Conservation (phyloP, 1,140 invertebrate genomes). For the Yoshiicerus persimilis region DNA sequence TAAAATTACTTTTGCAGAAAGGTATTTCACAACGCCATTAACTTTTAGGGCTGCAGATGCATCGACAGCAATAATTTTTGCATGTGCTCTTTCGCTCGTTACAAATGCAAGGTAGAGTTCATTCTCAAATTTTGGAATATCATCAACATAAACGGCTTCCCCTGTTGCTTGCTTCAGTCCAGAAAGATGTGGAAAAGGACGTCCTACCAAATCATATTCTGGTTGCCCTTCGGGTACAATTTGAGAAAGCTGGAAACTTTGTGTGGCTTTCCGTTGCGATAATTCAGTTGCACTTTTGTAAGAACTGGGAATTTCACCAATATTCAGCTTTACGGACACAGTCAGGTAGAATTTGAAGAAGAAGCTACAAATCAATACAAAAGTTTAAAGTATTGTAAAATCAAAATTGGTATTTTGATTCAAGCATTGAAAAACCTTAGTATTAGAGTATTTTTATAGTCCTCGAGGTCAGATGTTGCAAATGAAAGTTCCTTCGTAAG, state of each 20-base stretch:
- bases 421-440: neutral
- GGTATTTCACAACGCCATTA: too few relatives aligned
- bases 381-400: too few relatives aligned
- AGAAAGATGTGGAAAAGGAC: constrained; percentile 31
- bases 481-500: constrained; percentile 45
- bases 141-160: constrained; percentile 48
- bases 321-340: constrained; percentile 49
- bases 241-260: constrained; percentile 36
- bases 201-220: constrained; percentile 29
- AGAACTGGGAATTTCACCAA: neutral
- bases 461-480: constrained; percentile 60
- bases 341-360: constrained; percentile 63
- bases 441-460: constrained; percentile 56
- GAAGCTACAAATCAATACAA: too few relatives aligned
- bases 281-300: neutral
- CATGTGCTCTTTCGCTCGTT: constrained; percentile 42
- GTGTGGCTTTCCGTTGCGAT: neutral
- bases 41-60: too few relatives aligned
- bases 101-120: constrained; percentile 49
- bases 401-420: constrained; percentile 25
- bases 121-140: constrained; percentile 40
- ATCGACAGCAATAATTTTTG: constrained; percentile 50
- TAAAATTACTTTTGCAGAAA: too few relatives aligned
- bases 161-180: constrained; percentile 45
- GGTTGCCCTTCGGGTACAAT: constrained; percentile 23